Evolutionary conservation across 2,797 vertebrate species (phyloP).

Genomic region (Schizopygopsis pylzovi): DNA sequence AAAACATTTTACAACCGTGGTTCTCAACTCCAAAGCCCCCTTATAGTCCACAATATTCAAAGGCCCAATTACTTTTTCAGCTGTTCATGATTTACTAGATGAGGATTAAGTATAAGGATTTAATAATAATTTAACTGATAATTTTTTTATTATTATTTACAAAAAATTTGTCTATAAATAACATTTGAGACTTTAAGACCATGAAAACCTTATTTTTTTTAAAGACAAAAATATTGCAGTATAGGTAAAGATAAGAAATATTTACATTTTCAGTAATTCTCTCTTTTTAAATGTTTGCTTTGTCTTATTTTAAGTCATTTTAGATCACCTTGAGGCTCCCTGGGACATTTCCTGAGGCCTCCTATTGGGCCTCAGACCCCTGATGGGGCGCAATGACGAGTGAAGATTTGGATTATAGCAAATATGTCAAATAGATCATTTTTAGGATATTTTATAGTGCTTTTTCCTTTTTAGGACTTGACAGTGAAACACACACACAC

Average conservation of each 20-base stretch:
- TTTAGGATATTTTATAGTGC: neutral
- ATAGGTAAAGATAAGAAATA: neutral
- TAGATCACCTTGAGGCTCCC: neutral
- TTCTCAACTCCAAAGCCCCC: neutral
- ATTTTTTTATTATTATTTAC: neutral
- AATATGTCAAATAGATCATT: neutral
- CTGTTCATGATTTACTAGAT: neutral
- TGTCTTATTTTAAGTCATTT: neutral
- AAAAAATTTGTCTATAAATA: neutral
- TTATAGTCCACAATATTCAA: neutral
- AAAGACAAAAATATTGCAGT: neutral
- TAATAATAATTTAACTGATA: neutral
- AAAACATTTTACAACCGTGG: neutral
- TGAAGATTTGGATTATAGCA: neutral
- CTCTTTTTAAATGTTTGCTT: neutral
- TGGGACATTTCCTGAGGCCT: neutral
- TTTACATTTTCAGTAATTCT: neutral
- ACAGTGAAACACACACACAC: neutral
- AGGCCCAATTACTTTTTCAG: neutral
- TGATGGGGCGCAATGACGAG: neutral
- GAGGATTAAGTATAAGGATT: neutral
- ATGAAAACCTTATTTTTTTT: neutral
- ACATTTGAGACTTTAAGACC: neutral
- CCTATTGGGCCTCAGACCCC: neutral
- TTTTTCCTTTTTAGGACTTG: neutral